These are phyloP conservation scores for Musca domestica DNA, from an alignment of 1,140 invertebrate genomes.

Conservation along the genomic window DNA sequence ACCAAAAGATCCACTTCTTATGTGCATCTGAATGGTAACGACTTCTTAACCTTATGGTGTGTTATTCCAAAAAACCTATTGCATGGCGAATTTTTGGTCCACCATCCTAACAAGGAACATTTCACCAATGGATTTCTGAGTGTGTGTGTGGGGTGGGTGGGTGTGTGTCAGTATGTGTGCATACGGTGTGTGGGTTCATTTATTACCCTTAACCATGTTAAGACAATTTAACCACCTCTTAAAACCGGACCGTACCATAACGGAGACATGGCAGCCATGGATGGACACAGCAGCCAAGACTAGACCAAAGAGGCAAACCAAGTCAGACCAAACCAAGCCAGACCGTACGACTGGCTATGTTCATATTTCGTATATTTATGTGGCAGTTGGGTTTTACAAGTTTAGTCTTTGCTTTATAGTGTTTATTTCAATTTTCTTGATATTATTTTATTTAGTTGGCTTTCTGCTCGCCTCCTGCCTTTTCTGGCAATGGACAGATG, in stretches of 20 bases:
- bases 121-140: too few species aligned
- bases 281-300: too few species aligned
- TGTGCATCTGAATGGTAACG: not conserved
- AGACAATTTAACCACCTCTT: not conserved
- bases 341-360: not conserved
- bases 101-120: too few species aligned
- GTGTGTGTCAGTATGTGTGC: too few species aligned
- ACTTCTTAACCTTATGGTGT: conserved; percentile 15
- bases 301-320: too few species aligned
- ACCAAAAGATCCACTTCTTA: not conserved
- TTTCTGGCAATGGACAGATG: too few species aligned
- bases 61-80: too few species aligned
- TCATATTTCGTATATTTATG: conserved; percentile 21
- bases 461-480: not conserved
- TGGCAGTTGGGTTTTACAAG: conserved; percentile 20
- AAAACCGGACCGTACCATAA: too few species aligned
- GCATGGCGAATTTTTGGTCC: not conserved
- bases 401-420: conserved; percentile 20
- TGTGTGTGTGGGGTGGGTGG: too few species aligned
- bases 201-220: conserved; percentile 15
- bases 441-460: conserved; percentile 17
- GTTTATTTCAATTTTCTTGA: conserved; percentile 18
- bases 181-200: not conserved
- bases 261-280: too few species aligned
- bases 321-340: too few species aligned